These are phyloP conservation scores for Phasianus colchicus DNA, from an alignment of 2,113 vertebrate species.

Conservation along the genomic window DNA sequence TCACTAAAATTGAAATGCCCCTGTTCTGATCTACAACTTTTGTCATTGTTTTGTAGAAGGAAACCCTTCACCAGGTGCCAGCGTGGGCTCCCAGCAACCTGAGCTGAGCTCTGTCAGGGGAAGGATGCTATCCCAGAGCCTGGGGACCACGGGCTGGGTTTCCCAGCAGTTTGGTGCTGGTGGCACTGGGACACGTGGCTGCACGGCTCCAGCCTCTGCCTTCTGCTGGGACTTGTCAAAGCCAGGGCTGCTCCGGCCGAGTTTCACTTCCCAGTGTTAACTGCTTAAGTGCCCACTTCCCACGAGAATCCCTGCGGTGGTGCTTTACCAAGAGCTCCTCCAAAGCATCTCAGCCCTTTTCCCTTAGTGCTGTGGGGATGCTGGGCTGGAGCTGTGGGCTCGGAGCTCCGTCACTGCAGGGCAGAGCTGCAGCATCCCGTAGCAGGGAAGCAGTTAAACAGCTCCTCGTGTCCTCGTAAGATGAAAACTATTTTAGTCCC, in stretches of 20 bases:
- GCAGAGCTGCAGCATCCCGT: rapidly evolving
- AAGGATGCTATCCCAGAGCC: too few relatives aligned
- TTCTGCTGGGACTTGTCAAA: not conserved
- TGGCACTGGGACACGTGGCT: too few relatives aligned
- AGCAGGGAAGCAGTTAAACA: not conserved
- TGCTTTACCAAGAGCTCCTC: not conserved
- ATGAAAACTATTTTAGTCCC: slow-evolving; percentile 29
- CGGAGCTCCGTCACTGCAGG: not conserved
- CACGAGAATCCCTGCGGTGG: not conserved
- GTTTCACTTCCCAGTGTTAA: not conserved
- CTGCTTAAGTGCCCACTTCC: not conserved
- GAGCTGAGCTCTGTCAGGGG: too few relatives aligned
- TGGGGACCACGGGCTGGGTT: rapidly evolving
- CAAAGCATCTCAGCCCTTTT: too few relatives aligned
- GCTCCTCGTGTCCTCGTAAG: slow-evolving; percentile 4
- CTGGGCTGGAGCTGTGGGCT: not conserved
- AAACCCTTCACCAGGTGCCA: not conserved
- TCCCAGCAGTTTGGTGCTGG: too few relatives aligned
- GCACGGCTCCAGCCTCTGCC: not conserved
- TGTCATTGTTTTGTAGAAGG: not conserved
- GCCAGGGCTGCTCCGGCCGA: not conserved
- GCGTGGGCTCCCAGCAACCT: not conserved
- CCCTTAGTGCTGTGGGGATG: rapidly evolving
- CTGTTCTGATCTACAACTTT: rapidly evolving
- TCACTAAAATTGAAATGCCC: rapidly evolving